Base-by-base conservation (phyloP, 2,797 vertebrate genomes). In the Trachurus trachurus region DNA sequence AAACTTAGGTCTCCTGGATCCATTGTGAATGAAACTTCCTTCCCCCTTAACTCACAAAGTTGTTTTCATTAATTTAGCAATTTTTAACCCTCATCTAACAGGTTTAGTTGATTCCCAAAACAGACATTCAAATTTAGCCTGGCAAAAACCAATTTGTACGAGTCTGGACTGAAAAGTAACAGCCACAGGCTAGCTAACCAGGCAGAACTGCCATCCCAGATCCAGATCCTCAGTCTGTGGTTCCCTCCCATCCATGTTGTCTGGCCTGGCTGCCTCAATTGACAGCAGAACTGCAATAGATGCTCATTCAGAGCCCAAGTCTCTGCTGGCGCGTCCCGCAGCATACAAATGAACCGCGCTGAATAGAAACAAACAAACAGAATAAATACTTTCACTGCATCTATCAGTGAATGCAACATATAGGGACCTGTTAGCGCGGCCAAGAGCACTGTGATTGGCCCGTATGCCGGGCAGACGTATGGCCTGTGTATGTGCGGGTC, bases 261-360 rank as follows among this genome's bases (percentile, higher is more conserved):
- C 88, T 89, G 92, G 89, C 88, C 92, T 50, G 89, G 86, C 80
- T 83, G 82, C 85, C 89, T 88, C 86, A 87, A 66, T 84, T 89
- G 83, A 95, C 89, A 87, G 84, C 88, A 87, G 85, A 91, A 75
- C 85, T 80, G 93, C 91, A 82, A 83, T 80, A 90, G 91, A 91
- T 85, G 85, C 85, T 91, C 84, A 92, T 94, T 94, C 94, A 93
- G 89, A 82, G 85, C 82, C 83, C 89, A 82, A 82, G 90, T 91
- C 90, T 92, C 65, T 71, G 90, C 90, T 67, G 83, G 84, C 50
- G 73, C 40, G 81, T 90, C 91, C 87, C 76, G 17, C 84, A 40
- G 93, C 92, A 95, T 95, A 95, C 94, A 94, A 94, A 96, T 95
- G 91, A 95, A 85, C 88, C 13, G 64, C 53, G 40, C 90, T 94